A percentile compares a stretch with the other conserved stretches of the same genome.
phyloP scores from a whole-genome alignment of 2,797 vertebrate genomes.

The Sphenopsis melanotis region DNA sequence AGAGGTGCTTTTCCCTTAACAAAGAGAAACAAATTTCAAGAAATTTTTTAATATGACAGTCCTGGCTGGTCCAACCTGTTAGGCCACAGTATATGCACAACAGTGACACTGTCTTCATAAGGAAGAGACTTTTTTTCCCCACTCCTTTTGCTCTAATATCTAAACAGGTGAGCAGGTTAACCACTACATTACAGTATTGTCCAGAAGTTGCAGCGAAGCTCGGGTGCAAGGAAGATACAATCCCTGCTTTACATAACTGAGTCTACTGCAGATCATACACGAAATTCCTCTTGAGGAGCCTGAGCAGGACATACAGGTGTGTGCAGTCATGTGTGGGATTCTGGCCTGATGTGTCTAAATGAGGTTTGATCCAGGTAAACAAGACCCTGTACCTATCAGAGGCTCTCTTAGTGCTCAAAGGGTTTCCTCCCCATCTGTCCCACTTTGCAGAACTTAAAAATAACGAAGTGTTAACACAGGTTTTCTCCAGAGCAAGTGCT shows the following conservation, averaged over 20 bases:
- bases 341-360: background rate
- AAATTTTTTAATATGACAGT: background rate
- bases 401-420: background rate
- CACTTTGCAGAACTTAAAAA: background rate
- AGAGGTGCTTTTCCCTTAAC: background rate
- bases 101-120: background rate
- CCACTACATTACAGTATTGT: background rate
- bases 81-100: background rate
- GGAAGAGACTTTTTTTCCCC: background rate
- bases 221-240: background rate
- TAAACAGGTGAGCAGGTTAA: background rate
- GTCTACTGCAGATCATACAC: background rate
- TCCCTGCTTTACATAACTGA: background rate
- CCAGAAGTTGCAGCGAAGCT: background rate
- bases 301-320: background rate
- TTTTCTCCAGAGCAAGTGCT: background rate
- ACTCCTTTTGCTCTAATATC: background rate
- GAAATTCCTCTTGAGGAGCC: background rate
- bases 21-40: slow-evolving; percentile 15
- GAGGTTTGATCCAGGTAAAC: background rate
- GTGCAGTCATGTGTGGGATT: background rate
- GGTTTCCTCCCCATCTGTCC: background rate
- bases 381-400: background rate
- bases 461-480: background rate
- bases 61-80: background rate